phyloP scores from a whole-genome alignment of 2,888 invertebrate genomes.

The Anodontia alba region DNA sequence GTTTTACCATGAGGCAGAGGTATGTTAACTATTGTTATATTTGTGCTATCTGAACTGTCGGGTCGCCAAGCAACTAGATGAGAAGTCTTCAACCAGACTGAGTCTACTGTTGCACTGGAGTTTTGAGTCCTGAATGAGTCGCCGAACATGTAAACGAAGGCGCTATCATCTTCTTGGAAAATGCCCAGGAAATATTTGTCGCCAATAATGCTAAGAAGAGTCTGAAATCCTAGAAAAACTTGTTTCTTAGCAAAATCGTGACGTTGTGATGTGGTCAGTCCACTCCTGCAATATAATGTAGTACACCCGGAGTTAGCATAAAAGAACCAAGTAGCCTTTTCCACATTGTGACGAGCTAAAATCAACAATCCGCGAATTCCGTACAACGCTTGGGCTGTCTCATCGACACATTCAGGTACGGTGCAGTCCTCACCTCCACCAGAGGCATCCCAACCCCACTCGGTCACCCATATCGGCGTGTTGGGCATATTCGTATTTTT shows the following conservation, averaged over 20 bases:
- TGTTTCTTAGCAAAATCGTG: slow-evolving; percentile 66
- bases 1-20: slow-evolving; percentile 10
- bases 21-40: slow-evolving; percentile 1
- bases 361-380: slow-evolving; percentile 69
- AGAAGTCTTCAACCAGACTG: slow-evolving; percentile 38
- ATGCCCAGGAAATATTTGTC: slow-evolving; percentile 57
- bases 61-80: slow-evolving; percentile 73
- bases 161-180: slow-evolving; percentile 59
- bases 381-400: slow-evolving; percentile 68
- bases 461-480: slow-evolving; percentile 74
- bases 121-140: neutral
- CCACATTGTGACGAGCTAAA: slow-evolving; percentile 58
- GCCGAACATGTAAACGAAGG: slow-evolving; percentile 67
- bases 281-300: slow-evolving; percentile 72
- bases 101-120: neutral
- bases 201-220: slow-evolving; percentile 60
- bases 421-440: slow-evolving; percentile 64
- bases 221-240: slow-evolving; percentile 64
- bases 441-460: slow-evolving; percentile 75
- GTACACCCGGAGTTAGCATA: slow-evolving; percentile 64
- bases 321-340: slow-evolving; percentile 71
- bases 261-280: slow-evolving; percentile 59
- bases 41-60: slow-evolving; percentile 34
- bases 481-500: slow-evolving; percentile 65
- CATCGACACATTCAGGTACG: slow-evolving; percentile 69